A percentile compares a stretch with the other conserved stretches of the same genome.
phyloP scores from a whole-genome alignment of 2,113 vertebrate genomes.

The Myiopsitta monachus region DNA sequence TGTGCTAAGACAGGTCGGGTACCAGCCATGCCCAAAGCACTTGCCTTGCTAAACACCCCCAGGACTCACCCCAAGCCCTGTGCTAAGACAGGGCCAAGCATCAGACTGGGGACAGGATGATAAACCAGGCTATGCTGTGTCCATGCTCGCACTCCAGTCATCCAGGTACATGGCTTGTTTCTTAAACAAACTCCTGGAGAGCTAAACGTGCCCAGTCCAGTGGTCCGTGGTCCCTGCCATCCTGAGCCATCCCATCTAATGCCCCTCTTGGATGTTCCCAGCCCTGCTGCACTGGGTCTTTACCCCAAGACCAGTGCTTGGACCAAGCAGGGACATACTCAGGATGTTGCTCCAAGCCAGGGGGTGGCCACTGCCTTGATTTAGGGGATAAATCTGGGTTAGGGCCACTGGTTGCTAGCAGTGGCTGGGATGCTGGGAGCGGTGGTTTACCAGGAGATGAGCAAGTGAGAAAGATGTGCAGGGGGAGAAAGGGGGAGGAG shows the following conservation, averaged over 20 bases:
- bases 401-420: not conserved
- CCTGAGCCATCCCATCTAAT: not conserved
- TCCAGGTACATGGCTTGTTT: not conserved
- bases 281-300: not conserved
- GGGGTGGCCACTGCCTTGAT: not conserved
- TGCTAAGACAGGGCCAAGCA: not conserved
- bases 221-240: not conserved
- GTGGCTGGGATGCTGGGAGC: not conserved
- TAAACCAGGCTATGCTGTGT: not conserved
- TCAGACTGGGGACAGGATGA: rapidly evolving
- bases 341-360: not conserved
- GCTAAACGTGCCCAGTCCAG: not conserved
- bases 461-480: not conserved
- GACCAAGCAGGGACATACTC: not conserved
- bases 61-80: not conserved
- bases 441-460: not conserved
- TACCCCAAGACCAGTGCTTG: not conserved
- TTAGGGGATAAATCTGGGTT: not conserved
- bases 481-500: not conserved
- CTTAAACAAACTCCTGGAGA: not conserved
- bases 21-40: no score
- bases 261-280: not conserved
- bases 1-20: not conserved
- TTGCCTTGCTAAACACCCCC: not conserved
- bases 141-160: not conserved